Conservation (phyloP, 2,797 vertebrate species). For the Cyprinodon diabolis region DNA sequence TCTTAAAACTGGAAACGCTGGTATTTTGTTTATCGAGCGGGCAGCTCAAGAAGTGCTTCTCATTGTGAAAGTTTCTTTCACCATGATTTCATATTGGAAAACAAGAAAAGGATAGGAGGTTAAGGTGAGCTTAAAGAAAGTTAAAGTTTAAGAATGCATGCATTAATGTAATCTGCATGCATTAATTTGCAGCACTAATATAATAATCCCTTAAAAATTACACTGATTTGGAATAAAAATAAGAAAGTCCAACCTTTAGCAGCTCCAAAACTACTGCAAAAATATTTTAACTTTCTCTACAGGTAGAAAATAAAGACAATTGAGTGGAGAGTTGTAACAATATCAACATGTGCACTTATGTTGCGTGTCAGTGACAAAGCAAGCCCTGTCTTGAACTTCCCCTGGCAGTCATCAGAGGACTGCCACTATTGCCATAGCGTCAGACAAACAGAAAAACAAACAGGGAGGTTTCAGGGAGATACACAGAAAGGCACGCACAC, state of each 20-base stretch:
- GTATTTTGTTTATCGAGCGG: slow-evolving; percentile 58
- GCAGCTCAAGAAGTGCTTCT: slow-evolving; percentile 14
- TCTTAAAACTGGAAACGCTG: slow-evolving; percentile 66
- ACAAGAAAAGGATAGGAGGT: not conserved
- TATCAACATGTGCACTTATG: slow-evolving; percentile 30
- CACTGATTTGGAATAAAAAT: not conserved
- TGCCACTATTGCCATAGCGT: slow-evolving; percentile 56
- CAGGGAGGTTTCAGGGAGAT: slow-evolving; percentile 44
- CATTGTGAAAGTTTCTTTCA: slow-evolving; percentile 34
- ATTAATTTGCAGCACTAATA: not conserved
- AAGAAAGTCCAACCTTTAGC: not conserved
- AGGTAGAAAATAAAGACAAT: slow-evolving; percentile 4
- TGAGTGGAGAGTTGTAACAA: slow-evolving; percentile 37
- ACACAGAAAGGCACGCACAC: slow-evolving; percentile 42
- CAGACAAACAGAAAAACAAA: slow-evolving; percentile 61
- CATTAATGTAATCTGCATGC: not conserved
- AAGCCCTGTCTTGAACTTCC: slow-evolving; percentile 56
- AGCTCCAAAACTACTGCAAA: not conserved
- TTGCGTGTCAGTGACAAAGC: slow-evolving; percentile 37
- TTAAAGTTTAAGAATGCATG: not conserved
- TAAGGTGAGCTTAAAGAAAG: not conserved
- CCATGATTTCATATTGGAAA: slow-evolving; percentile 53
- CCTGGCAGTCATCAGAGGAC: slow-evolving; percentile 55
- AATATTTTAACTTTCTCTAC: slow-evolving; percentile 19
- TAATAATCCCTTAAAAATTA: not conserved